These are phyloP conservation scores for Thunnus thynnus DNA, from an alignment of 2,113 vertebrate genomes.

Conservation along the genomic window DNA sequence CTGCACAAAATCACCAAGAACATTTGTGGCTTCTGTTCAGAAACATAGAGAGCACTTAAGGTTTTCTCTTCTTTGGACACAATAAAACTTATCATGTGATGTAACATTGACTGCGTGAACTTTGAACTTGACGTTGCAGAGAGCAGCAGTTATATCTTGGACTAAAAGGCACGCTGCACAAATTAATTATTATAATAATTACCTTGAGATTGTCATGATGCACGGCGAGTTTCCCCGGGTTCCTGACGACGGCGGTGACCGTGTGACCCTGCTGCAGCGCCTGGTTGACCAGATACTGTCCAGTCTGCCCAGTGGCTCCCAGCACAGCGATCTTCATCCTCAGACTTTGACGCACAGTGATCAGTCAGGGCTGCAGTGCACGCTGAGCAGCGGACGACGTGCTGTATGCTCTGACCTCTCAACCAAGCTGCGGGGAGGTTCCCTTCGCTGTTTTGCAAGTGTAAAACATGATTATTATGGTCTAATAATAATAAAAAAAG, in stretches of 20 bases:
- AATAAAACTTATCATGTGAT: conserved; percentile 3
- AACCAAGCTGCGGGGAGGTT: too few species aligned
- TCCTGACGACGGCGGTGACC: conserved; percentile 86
- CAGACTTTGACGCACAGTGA: neutral
- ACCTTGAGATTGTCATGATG: conserved; percentile 87
- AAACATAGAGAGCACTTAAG: neutral
- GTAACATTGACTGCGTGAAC: conserved; percentile 6
- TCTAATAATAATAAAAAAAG: too few species aligned
- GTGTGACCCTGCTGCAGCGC: conserved; percentile 84
- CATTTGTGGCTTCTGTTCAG: neutral
- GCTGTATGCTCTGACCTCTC: too few species aligned
- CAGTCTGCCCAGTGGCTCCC: conserved; percentile 87
- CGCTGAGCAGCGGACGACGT: too few species aligned
- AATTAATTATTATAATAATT: neutral
- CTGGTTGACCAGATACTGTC: conserved; percentile 82
- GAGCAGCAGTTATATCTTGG: neutral
- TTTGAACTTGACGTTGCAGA: conserved; percentile 19
- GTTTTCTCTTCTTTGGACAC: neutral
- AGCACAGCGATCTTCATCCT: conserved; percentile 86
- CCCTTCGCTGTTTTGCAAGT: too few species aligned
- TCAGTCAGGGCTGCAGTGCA: too few species aligned
- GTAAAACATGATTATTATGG: too few species aligned
- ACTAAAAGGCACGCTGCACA: neutral
- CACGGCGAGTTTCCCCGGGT: conserved; percentile 79
- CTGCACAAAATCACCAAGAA: neutral